These are phyloP conservation scores for Koerneria pararmatus DNA, from an alignment of 2,888 invertebrate species.

Conservation along the genomic window DNA sequence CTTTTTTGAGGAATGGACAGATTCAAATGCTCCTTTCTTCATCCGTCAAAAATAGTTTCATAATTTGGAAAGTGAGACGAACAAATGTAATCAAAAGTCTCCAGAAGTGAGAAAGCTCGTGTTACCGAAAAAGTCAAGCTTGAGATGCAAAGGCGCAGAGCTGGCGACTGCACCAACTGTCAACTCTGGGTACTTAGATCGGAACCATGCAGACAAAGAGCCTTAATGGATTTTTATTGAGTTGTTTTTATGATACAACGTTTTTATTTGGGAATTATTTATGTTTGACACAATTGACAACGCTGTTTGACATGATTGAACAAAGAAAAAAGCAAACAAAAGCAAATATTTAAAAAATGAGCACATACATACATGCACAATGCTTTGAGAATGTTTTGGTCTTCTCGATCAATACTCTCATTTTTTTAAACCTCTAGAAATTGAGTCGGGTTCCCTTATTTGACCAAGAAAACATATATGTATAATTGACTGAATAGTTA, in stretches of 20 bases:
- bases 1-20: too few species aligned
- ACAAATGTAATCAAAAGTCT: neutral
- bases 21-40: too few species aligned
- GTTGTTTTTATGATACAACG: neutral
- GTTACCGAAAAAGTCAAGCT: slow-evolving; percentile 41
- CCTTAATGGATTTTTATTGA: slow-evolving; percentile 28
- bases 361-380: too few species aligned
- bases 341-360: too few species aligned
- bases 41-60: too few species aligned
- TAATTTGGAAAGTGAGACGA: too few species aligned
- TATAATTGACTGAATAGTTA: neutral
- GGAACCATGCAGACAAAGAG: slow-evolving; percentile 44
- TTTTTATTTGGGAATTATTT: too few species aligned
- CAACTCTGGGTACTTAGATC: slow-evolving; percentile 42
- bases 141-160: slow-evolving; percentile 39
- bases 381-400: neutral
- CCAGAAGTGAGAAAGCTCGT: neutral
- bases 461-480: neutral
- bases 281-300: too few species aligned
- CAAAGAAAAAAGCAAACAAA: too few species aligned
- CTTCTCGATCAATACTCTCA: neutral
- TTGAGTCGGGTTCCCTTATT: too few species aligned
- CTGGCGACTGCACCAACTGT: slow-evolving; percentile 43
- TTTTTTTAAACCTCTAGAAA: neutral
- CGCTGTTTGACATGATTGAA: too few species aligned